phyloP scores from a whole-genome alignment of 2,113 vertebrate genomes.

The Megaleporinus macrocephalus region DNA sequence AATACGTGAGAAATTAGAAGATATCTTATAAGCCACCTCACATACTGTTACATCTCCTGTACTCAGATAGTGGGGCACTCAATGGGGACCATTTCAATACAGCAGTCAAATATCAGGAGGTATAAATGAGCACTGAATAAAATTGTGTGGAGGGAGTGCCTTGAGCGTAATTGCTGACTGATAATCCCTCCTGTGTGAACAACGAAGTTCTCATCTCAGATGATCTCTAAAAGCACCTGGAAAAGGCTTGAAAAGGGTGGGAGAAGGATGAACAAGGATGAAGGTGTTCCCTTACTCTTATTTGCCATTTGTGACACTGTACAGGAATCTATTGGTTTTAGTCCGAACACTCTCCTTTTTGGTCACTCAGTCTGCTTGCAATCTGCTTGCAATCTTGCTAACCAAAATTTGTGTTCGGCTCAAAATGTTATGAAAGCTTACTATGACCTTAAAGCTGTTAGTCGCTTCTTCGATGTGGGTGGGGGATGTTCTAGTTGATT shows the following conservation, averaged over 20 bases:
- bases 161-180: constrained; percentile 5
- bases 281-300: too few relatives aligned
- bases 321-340: too few relatives aligned
- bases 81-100: neutral
- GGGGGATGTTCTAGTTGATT: too few relatives aligned
- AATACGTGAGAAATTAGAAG: neutral
- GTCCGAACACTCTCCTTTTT: too few relatives aligned
- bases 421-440: too few relatives aligned
- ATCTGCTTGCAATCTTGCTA: too few relatives aligned
- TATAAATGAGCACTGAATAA: neutral
- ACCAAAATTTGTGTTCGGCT: too few relatives aligned
- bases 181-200: neutral
- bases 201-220: neutral
- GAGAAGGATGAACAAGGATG: neutral
- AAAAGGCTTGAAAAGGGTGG: constrained; percentile 9
- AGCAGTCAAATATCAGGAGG: neutral
- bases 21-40: neutral
- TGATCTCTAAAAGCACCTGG: neutral
- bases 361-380: too few relatives aligned
- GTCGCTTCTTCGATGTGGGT: too few relatives aligned
- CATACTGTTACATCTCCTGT: neutral
- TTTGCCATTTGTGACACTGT: too few relatives aligned
- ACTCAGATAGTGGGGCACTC: neutral
- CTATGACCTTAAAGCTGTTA: too few relatives aligned
- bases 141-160: neutral